Base-by-base conservation (phyloP, 1,140 invertebrate genomes). In the Ceratosolen solmsi region DNA sequence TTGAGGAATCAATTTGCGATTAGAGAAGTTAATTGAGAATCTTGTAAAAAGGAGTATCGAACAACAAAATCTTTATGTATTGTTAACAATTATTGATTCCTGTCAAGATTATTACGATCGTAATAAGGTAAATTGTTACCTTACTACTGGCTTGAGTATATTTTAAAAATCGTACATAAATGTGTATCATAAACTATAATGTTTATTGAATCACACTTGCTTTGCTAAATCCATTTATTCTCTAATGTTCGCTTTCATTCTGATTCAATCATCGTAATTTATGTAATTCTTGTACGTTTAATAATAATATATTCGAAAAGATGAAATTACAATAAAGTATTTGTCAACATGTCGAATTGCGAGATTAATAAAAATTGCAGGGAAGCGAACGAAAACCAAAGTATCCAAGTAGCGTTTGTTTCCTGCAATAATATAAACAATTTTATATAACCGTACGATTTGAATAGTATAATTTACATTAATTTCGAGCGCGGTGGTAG, bases 361-460 rank as follows among this genome's bases (percentile, higher is more conserved):
- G 22, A 51, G n/a, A 41, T 56, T 46, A 30, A 58, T 27, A 15
- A 71, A 71, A 46, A 20, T 30, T 49, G 41, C 25, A 63, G 15
- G 25, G 7, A 70, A 78, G 17, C 4, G 15, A 70, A 54, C 4
- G 51, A 25, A 33, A 68, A 71, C 51, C 33, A 2, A 41, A 41
- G 5, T 17, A 41, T 3, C 36, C 22, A 79, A 36, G 58, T 25
- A 60, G n/a, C 46, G 36, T 68, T 36, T n/a, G 27, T 70, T 70
- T 20, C 56, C n/a, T n/a, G n/a, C 38, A 76, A 54, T 25, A 54
- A 54, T 51, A 68, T 20, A 70, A 70, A 33, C 76, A 68, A 54
- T 58, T 72, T 79, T 79, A 72, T 79, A 72, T 36, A 79, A 79
- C 51, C 46, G 54, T 79, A 58, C 33, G 20, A 72, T 72, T 41